Percentiles rank a stretch among this genome's conserved stretches.
Evolutionary conservation across 2,888 invertebrate genomes (phyloP).

Genomic region (Dicyrtoma fusca): DNA sequence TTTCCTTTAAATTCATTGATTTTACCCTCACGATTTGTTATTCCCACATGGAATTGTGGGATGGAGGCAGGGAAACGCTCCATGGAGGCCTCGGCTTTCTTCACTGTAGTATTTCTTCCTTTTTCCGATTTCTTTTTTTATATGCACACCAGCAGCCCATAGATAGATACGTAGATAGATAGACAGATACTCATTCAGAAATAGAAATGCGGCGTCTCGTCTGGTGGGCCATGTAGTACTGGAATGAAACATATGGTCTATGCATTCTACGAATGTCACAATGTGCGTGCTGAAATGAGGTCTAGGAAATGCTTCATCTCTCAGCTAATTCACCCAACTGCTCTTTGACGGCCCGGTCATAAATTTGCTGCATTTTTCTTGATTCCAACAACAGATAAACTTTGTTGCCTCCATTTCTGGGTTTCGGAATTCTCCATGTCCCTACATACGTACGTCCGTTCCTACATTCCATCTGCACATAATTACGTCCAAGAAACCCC

Average conservation of each 20-base stretch:
- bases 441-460: background rate
- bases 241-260: background rate
- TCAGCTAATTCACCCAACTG: constrained; percentile 22
- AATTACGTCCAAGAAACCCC: no score
- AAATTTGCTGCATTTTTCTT: constrained; percentile 22
- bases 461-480: background rate
- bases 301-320: constrained; percentile 25
- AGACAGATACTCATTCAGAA: background rate
- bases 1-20: constrained; percentile 40
- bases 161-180: no score
- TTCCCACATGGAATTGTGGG: constrained; percentile 14
- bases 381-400: constrained; percentile 23
- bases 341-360: constrained; percentile 25
- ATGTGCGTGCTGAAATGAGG: constrained; percentile 33
- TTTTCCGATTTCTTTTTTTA: background rate
- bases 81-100: background rate
- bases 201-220: background rate
- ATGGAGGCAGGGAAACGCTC: background rate
- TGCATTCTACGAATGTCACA: constrained; percentile 11
- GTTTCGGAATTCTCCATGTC: no score
- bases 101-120: constrained; percentile 5
- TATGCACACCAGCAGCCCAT: no score
- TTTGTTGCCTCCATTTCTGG: background rate
- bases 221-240: background rate
- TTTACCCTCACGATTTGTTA: constrained; percentile 32